A percentile compares a stretch with the other conserved stretches of the same genome.
Evolutionary conservation across 2,113 vertebrate species (phyloP).

Genomic region (Callospermophilus lateralis): DNA sequence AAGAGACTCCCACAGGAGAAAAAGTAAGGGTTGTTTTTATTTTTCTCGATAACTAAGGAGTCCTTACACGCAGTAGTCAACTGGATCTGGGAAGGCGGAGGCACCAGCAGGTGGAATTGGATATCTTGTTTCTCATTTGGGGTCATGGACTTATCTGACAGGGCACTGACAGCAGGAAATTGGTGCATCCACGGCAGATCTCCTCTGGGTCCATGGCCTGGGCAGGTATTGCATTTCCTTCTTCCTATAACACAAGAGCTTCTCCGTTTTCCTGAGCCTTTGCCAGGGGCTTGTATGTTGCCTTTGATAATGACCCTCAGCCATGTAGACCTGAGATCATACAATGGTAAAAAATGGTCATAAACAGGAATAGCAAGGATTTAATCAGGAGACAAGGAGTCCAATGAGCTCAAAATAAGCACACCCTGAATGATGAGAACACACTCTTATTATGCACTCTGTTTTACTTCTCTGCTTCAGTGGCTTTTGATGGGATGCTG

Average conservation of each 20-base stretch:
- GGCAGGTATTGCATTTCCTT: not conserved
- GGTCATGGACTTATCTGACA: not conserved
- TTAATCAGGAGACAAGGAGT: slow-evolving; percentile 46
- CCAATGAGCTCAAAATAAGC: not conserved
- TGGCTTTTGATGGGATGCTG: not conserved
- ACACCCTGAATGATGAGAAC: not conserved
- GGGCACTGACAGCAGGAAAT: not conserved
- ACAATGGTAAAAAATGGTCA: not conserved
- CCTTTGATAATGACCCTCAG: not conserved
- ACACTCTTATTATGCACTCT: not conserved
- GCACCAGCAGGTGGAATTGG: not conserved
- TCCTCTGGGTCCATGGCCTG: not conserved
- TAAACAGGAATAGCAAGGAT: not conserved
- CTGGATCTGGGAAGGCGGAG: not conserved
- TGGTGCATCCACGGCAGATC: not conserved
- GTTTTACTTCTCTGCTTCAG: not conserved
- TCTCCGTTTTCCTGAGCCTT: not conserved
- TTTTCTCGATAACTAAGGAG: not conserved
- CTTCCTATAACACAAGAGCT: not conserved
- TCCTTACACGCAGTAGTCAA: not conserved
- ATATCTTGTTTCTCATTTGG: not conserved
- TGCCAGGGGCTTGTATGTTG: not conserved
- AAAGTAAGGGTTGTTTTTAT: not conserved
- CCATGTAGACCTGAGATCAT: not conserved
- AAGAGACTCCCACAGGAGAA: not conserved